Evolutionary conservation across 2,797 vertebrate genomes (phyloP).

Genomic region (Poecilia picta): DNA sequence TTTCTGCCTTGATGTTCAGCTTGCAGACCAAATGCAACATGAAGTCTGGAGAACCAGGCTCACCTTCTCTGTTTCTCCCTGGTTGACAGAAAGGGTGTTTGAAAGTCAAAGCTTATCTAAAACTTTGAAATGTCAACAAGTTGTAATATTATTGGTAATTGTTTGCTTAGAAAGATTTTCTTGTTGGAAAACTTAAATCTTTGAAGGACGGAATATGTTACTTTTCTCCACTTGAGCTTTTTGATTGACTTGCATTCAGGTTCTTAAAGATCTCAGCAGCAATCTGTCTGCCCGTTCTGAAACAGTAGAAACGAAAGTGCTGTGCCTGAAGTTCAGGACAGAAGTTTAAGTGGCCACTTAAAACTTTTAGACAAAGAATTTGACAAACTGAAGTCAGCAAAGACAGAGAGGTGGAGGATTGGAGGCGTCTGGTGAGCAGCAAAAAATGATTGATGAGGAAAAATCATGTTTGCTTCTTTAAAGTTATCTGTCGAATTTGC

Average conservation of each 20-base stretch:
- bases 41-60: background rate
- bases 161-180: background rate
- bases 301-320: background rate
- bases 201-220: background rate
- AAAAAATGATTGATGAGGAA: background rate
- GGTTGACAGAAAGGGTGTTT: background rate
- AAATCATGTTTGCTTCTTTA: background rate
- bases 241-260: background rate
- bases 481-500: background rate
- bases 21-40: background rate
- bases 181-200: background rate
- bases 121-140: background rate
- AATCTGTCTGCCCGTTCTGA: background rate
- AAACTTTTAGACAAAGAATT: background rate
- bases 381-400: background rate
- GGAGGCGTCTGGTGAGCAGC: background rate
- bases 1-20: background rate
- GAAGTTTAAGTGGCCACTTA: background rate
- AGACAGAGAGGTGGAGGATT: background rate
- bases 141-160: background rate
- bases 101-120: background rate
- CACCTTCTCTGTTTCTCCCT: background rate
- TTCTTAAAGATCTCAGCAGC: background rate
- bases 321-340: background rate
- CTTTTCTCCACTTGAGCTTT: background rate